A percentile compares a stretch with the other conserved stretches of the same genome.
Evolutionary conservation across 1,140 invertebrate genomes (phyloP).

Genomic region (Proales similis): DNA sequence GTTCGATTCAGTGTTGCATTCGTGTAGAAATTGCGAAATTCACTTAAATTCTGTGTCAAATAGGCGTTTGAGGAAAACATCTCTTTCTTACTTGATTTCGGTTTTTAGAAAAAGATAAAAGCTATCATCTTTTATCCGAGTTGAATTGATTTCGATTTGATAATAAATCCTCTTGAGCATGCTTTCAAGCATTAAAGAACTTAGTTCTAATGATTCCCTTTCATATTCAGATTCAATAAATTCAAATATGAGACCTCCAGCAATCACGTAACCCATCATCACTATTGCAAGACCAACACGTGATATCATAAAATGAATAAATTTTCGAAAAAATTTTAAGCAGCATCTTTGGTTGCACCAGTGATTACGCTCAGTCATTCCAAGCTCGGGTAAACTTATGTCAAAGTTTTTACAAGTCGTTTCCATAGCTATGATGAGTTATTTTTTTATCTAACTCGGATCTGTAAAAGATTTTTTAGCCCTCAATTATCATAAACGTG

Average conservation of each 20-base stretch:
- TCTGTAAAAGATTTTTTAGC: not conserved
- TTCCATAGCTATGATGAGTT: constrained; percentile 21
- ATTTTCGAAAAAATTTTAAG: constrained; percentile 36
- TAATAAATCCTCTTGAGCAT: constrained; percentile 30
- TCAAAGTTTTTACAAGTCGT: not conserved
- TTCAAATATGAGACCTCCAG: constrained; percentile 37
- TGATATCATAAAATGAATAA: constrained; percentile 31
- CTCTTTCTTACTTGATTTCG: constrained; percentile 20
- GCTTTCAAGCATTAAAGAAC: constrained; percentile 18
- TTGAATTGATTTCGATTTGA: constrained; percentile 33
- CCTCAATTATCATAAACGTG: not conserved
- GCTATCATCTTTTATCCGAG: constrained; percentile 18
- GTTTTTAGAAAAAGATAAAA: constrained; percentile 16
- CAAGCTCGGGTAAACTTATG: not conserved
- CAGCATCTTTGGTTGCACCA: constrained; percentile 30
- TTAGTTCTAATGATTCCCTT: constrained; percentile 2
- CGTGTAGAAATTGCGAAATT: constrained; percentile 20
- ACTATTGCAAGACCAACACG: constrained; percentile 33
- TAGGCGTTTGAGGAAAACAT: not conserved
- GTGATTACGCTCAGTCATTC: constrained; percentile 6
- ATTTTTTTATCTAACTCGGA: not conserved
- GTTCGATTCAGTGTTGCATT: constrained; percentile 24
- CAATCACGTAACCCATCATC: constrained; percentile 25
- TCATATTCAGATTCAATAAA: constrained; percentile 19
- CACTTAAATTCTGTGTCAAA: not conserved